Evolutionary conservation across 2,113 vertebrate genomes (phyloP).

Genomic region (Oceanites oceanicus): DNA sequence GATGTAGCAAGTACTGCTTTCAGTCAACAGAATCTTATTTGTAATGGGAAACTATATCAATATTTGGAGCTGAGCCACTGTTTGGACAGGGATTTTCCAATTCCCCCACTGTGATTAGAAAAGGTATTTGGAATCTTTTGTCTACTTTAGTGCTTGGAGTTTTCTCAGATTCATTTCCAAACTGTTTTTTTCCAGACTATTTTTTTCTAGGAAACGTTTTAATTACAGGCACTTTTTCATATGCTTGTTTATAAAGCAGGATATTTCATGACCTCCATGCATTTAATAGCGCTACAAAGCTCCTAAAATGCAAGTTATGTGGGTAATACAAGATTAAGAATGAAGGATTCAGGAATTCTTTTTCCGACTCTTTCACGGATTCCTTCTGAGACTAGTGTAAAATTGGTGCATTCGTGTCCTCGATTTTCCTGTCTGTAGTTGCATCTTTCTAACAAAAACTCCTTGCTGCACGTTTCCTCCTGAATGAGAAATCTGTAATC

Average conservation of each 20-base stretch:
- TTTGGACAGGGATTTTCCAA: constrained; percentile 46
- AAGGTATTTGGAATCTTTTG: constrained; percentile 21
- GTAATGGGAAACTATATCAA: constrained; percentile 17
- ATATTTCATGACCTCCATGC: background rate
- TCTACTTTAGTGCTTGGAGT: background rate
- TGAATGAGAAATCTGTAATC: background rate
- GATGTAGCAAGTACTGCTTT: background rate
- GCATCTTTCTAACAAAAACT: background rate
- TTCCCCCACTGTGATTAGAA: background rate
- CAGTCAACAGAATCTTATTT: background rate
- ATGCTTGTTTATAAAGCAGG: background rate
- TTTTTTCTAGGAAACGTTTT: background rate
- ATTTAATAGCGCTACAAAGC: background rate
- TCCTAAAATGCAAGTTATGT: background rate
- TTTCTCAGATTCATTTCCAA: constrained; percentile 30
- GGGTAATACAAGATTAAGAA: background rate
- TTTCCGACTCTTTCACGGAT: background rate
- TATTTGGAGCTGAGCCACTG: constrained; percentile 11
- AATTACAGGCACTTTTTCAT: background rate
- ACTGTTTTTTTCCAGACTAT: background rate
- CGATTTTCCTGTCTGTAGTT: background rate
- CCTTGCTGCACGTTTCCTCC: background rate
- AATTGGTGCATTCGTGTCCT: background rate
- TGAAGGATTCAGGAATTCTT: background rate
- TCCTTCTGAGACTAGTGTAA: background rate